Conservation (phyloP, 2,113 vertebrate genomes). For the Charadrius vociferus region DNA sequence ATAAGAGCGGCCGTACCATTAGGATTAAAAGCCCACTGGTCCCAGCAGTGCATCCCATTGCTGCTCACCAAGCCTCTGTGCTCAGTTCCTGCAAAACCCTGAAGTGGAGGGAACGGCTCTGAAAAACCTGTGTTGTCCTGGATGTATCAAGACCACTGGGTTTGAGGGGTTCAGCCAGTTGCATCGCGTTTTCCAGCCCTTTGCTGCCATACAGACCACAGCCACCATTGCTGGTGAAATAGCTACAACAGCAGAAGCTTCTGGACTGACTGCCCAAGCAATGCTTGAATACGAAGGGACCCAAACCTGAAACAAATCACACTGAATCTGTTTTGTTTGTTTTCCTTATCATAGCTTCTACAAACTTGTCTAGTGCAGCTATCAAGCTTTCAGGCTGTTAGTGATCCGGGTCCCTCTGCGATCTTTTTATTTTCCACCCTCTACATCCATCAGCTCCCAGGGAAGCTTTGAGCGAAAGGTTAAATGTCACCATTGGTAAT, state of each 20-base stretch:
- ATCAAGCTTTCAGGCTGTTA: background rate
- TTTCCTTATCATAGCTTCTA: background rate
- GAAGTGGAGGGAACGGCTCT: background rate
- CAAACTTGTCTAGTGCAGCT: background rate
- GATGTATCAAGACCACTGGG: background rate
- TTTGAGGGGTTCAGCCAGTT: background rate
- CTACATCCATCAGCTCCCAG: background rate
- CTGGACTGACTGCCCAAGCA: too few species aligned
- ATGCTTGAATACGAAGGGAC: background rate
- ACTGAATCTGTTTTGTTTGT: background rate
- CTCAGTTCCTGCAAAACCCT: background rate
- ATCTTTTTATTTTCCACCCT: background rate
- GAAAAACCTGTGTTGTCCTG: background rate
- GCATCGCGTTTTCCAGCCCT: background rate
- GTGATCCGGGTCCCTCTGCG: background rate
- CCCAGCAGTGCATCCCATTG: background rate
- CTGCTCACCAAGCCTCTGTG: background rate
- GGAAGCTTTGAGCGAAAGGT: background rate
- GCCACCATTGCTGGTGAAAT: background rate
- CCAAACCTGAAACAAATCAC: background rate
- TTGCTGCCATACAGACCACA: background rate
- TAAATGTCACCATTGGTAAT: background rate
- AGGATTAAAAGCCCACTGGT: background rate
- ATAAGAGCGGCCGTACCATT: accelerated
- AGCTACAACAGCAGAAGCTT: background rate